Percentiles rank a stretch among this genome's conserved stretches.
Evolutionary conservation across 2,113 vertebrate species (phyloP).

Genomic region (Pavo muticus): DNA sequence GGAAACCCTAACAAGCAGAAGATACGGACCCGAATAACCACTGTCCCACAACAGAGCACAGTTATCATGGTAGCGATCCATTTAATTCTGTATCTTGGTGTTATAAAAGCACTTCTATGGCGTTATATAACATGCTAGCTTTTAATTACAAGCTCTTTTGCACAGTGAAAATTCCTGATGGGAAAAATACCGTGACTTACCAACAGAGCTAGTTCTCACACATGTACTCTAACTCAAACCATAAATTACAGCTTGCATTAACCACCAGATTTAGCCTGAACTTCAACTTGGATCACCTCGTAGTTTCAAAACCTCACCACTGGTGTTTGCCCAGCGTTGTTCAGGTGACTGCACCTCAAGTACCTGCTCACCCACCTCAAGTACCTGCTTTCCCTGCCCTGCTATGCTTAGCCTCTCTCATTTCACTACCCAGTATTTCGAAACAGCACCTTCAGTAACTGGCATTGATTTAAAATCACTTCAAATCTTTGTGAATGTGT

Average conservation of each 20-base stretch:
- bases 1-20: neutral
- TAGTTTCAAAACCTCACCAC: neutral
- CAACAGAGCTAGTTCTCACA: neutral
- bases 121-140: neutral
- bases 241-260: neutral
- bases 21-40: neutral
- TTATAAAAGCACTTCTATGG: neutral
- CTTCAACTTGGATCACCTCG: neutral
- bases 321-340: neutral
- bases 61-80: neutral
- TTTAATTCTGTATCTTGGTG: neutral
- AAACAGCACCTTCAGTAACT: neutral
- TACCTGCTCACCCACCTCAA: neutral
- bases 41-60: neutral
- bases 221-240: slow-evolving; percentile 1
- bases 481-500: neutral
- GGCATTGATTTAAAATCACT: neutral
- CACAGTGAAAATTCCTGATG: neutral
- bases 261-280: slow-evolving; percentile 20
- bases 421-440: neutral
- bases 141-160: neutral
- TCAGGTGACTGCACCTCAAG: neutral
- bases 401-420: neutral
- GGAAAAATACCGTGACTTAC: neutral
- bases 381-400: neutral